Percentiles rank a stretch among this genome's conserved stretches.
These are phyloP conservation scores for Panthera leo DNA, from an alignment of 2,113 vertebrate species.

Conservation along the genomic window DNA sequence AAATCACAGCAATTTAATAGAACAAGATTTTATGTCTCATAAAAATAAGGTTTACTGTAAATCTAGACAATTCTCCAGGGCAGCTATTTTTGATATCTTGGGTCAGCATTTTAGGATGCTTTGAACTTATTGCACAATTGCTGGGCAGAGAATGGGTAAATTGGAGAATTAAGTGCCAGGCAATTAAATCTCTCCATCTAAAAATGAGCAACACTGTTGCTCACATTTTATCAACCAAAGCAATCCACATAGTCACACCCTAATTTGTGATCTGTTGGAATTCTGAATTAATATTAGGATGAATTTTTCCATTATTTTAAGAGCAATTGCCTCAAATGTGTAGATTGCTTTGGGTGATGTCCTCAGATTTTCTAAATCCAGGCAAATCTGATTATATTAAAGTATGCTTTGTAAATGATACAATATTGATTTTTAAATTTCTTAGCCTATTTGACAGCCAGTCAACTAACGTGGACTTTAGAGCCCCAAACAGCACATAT, in stretches of 20 bases:
- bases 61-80: neutral
- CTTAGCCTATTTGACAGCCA: neutral
- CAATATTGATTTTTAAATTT: neutral
- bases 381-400: neutral
- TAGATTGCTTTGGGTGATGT: neutral
- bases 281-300: neutral
- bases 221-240: neutral
- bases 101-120: conserved; percentile 3
- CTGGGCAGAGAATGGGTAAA: neutral
- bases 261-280: neutral
- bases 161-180: neutral
- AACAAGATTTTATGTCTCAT: neutral
- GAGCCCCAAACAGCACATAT: neutral
- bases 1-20: conserved; percentile 14
- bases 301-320: conserved; percentile 6
- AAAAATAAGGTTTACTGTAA: neutral
- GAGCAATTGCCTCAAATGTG: neutral
- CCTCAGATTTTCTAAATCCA: neutral
- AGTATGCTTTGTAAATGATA: neutral
- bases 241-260: neutral
- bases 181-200: neutral
- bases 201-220: neutral
- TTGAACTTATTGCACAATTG: neutral
- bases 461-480: neutral
- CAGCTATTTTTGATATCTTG: neutral